Percentiles rank a stretch among this genome's conserved stretches.
Evolutionary conservation across 2,797 vertebrate species (phyloP).

Genomic region (Clarias platycephalus): DNA sequence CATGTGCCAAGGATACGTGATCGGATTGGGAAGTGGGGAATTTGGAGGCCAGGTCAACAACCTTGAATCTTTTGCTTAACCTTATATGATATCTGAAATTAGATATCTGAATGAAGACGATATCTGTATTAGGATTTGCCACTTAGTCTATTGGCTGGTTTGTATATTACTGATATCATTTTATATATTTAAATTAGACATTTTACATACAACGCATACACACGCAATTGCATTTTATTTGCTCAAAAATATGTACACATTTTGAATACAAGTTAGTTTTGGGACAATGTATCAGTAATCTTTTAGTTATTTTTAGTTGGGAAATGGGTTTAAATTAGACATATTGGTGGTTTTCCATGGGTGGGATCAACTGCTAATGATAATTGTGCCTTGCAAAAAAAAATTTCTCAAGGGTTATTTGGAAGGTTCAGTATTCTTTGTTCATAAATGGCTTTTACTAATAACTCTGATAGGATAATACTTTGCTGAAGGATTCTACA

Average conservation of each 20-base stretch:
- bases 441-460: neutral
- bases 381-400: neutral
- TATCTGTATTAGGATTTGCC: neutral
- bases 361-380: constrained; percentile 15
- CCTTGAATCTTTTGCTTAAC: no score
- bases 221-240: neutral
- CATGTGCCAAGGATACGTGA: no score
- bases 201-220: neutral
- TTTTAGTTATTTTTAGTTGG: neutral
- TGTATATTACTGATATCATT: neutral
- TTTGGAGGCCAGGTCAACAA: no score
- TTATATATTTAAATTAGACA: neutral
- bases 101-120: neutral
- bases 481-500: neutral
- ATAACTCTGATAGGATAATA: neutral
- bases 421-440: neutral
- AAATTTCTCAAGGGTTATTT: neutral
- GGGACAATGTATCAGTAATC: neutral
- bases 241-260: neutral
- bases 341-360: neutral
- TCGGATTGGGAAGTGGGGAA: no score
- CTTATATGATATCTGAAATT: no score
- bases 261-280: neutral
- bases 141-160: neutral
- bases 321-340: neutral